phyloP scores from a whole-genome alignment of 92 coral and sea anemone species.

The Zoanthus gigantus region DNA sequence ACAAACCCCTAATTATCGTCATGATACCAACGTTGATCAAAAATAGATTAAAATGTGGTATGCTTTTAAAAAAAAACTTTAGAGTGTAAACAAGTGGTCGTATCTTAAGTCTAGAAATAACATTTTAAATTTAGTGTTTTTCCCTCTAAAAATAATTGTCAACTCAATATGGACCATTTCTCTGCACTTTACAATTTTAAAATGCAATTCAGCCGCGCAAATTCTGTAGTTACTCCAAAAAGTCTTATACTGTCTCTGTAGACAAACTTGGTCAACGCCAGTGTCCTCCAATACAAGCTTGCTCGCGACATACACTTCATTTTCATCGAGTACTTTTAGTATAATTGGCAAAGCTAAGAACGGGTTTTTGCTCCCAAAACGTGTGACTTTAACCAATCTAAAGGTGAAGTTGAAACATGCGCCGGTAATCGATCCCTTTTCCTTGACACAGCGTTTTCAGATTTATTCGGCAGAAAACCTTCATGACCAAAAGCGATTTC shows the following conservation, averaged over 20 bases:
- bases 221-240: background rate
- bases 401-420: background rate
- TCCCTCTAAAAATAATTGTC: too few relatives aligned
- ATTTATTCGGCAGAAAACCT: constrained; percentile 11
- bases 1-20: too few relatives aligned
- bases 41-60: too few relatives aligned
- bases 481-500: constrained; percentile 77
- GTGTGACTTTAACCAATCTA: constrained; percentile 25
- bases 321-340: background rate
- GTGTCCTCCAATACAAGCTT: background rate
- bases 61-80: too few relatives aligned
- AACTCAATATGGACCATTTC: too few relatives aligned
- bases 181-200: too few relatives aligned
- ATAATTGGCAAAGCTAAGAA: background rate
- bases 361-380: background rate
- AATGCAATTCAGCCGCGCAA: too few relatives aligned
- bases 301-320: background rate
- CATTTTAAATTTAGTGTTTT: too few relatives aligned
- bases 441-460: background rate
- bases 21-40: too few relatives aligned
- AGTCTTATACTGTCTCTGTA: background rate
- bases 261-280: background rate
- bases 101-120: too few relatives aligned
- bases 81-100: too few relatives aligned
- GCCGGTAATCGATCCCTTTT: constrained; percentile 2